phyloP scores from a whole-genome alignment of 2,113 vertebrate species.

The Sylvilagus bachmani region DNA sequence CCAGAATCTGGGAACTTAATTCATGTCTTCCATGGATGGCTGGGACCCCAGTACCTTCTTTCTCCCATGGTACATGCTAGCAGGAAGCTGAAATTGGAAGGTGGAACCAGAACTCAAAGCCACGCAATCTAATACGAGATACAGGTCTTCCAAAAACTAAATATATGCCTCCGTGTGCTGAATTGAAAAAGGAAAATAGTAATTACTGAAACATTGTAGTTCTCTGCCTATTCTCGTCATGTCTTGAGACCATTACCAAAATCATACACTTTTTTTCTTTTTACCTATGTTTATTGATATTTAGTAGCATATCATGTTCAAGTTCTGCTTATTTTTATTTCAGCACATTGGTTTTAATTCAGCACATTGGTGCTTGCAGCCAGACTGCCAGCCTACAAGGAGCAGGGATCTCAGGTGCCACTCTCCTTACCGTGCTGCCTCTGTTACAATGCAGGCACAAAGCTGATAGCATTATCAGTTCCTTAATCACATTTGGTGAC shows the following conservation, averaged over 20 bases:
- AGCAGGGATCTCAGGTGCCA: background rate
- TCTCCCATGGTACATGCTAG: no score
- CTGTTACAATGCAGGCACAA: background rate
- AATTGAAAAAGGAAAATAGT: slow-evolving; percentile 39
- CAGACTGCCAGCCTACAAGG: background rate
- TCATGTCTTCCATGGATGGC: no score
- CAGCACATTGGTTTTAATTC: background rate
- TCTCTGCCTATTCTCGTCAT: background rate
- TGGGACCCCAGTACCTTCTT: no score
- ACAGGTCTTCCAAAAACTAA: no score
- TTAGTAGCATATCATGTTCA: background rate
- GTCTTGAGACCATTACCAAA: slow-evolving; percentile 8
- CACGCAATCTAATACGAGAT: no score
- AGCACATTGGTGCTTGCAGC: background rate
- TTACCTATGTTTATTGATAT: slow-evolving; percentile 20
- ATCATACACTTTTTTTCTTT: background rate
- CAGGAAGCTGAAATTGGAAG: no score
- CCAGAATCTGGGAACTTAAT: no score
- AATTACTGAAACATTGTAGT: slow-evolving; percentile 18
- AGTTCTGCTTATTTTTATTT: background rate
- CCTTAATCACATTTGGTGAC: background rate
- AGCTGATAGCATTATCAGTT: background rate
- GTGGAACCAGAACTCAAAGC: no score
- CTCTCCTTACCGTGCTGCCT: background rate
- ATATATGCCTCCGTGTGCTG: background rate